A percentile compares a stretch with the other conserved stretches of the same genome.
These are phyloP conservation scores for Halesus radiatus DNA, from an alignment of 1,140 invertebrate species.

Conservation along the genomic window DNA sequence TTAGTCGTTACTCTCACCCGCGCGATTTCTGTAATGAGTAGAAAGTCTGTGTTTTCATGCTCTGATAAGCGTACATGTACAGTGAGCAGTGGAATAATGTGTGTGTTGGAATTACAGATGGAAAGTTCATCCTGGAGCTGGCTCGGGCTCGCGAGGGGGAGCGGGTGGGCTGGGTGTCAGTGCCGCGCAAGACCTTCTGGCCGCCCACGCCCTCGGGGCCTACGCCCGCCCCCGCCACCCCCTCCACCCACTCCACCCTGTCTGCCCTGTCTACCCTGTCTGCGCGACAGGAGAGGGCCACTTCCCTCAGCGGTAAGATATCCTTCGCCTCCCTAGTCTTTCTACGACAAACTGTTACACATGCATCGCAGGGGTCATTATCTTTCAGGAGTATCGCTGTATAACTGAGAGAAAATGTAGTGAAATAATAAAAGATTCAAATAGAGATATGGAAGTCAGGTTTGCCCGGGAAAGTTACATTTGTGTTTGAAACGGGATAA, in stretches of 20 bases:
- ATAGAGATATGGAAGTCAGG: no score
- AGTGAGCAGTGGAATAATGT: neutral
- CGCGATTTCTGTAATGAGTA: constrained; percentile 48
- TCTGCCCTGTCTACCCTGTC: neutral
- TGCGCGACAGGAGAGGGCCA: constrained; percentile 57
- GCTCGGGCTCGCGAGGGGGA: constrained; percentile 86
- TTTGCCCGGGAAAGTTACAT: no score
- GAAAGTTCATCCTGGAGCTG: constrained; percentile 89
- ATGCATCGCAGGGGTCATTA: no score
- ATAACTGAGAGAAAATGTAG: no score
- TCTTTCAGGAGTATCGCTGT: no score
- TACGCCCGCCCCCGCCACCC: constrained; percentile 70
- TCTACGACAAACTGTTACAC: no score
- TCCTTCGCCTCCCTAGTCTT: neutral
- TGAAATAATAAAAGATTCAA: no score
- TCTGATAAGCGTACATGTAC: constrained; percentile 66
- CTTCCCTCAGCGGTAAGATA: constrained; percentile 69
- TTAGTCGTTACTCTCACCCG: constrained; percentile 13
- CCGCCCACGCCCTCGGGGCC: constrained; percentile 78
- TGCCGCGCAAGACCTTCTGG: constrained; percentile 89
- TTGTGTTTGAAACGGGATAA: no score
- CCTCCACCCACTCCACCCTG: constrained; percentile 60
- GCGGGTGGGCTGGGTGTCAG: constrained; percentile 86
- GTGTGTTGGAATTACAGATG: constrained; percentile 73
- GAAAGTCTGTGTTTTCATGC: constrained; percentile 69